These are phyloP conservation scores for Callyntrura guangdongensis DNA, from an alignment of 2,888 invertebrate species.

Conservation along the genomic window DNA sequence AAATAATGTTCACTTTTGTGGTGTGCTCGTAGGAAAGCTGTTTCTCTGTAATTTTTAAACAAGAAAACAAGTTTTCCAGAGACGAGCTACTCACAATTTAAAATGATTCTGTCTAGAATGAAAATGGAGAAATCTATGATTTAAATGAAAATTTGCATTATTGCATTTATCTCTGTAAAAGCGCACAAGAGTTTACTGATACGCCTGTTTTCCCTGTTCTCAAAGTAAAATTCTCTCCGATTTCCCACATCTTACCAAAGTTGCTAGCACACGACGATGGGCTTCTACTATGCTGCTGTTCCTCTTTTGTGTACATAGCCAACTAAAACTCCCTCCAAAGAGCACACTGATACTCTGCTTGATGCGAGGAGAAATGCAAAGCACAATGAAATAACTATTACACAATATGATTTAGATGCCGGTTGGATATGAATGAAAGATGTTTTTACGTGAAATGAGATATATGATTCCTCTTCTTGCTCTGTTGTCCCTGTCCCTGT, in stretches of 20 bases:
- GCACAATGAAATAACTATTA: slow-evolving; percentile 18
- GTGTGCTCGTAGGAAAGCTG: neutral
- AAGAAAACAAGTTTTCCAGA: slow-evolving; percentile 49
- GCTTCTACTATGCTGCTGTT: slow-evolving; percentile 1
- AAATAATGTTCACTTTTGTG: neutral
- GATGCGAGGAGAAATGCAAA: slow-evolving; percentile 59
- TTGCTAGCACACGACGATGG: slow-evolving; percentile 1
- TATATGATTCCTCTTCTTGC: neutral
- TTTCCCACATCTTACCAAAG: slow-evolving; percentile 30
- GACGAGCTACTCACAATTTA: slow-evolving; percentile 43
- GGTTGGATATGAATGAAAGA: slow-evolving; percentile 52
- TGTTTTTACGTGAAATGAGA: slow-evolving; percentile 43
- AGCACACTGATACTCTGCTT: too few species aligned
- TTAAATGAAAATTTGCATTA: slow-evolving; percentile 78
- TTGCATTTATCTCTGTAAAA: slow-evolving; percentile 75
- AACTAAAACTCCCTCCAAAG: neutral
- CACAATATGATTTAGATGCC: slow-evolving; percentile 27
- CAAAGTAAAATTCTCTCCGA: neutral
- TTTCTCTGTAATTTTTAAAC: slow-evolving; percentile 62
- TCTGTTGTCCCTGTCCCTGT: neutral
- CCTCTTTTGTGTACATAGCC: slow-evolving; percentile 13
- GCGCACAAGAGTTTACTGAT: neutral
- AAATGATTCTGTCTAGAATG: slow-evolving; percentile 65
- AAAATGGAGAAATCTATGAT: slow-evolving; percentile 70
- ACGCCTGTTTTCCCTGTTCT: neutral